Base-by-base conservation (phyloP, 1,140 invertebrate genomes). In the Tribolium madens region DNA sequence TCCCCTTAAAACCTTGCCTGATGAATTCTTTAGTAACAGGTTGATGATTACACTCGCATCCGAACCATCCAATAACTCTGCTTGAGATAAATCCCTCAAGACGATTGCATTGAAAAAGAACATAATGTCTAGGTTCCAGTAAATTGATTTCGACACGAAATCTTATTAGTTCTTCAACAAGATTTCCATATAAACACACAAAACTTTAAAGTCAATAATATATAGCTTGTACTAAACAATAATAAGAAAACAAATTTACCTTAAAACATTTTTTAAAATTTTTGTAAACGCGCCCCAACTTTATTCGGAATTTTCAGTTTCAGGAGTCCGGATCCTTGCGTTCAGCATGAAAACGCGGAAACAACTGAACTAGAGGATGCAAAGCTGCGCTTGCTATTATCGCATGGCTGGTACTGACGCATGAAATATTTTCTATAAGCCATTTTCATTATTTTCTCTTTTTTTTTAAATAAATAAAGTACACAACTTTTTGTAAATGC, bases 381-480 rank as follows among this genome's bases (percentile, higher is more conserved):
- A 57, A 57, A 57, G 52, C 52, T 57, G 52, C 52, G 52, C 52
- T 42, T 57, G 50, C 50, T 52, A 52, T 52, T 14, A 52, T 52
- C 50, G 50, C 14, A 52, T 14, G 50, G 50, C 14, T 57, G 18
- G 15, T 17, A 17, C 7, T 57, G 52, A 57, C 52, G 52, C 18
- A 17, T 17, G 36, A 42, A 42, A 57, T 17, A 57, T 57, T 57
- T 57, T 57, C 18, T 18, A 10, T 6, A 57, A 57, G 2, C 10
- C 7, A 18, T 17, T 57, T 57, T 42, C 36, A 31, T 9, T 52
- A 52, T 14, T 52, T 52, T 3, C 52, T 1, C 7, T 21, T 42
- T 42, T 9, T 36, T 42, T 42, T n/a, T 42, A 42, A 42, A 7
- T 42, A 42, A 7, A 7, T 10, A 9, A 42, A 42, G 7, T 42